Conservation (phyloP, 2,113 vertebrate genomes). For the Lucifuga dentata region DNA sequence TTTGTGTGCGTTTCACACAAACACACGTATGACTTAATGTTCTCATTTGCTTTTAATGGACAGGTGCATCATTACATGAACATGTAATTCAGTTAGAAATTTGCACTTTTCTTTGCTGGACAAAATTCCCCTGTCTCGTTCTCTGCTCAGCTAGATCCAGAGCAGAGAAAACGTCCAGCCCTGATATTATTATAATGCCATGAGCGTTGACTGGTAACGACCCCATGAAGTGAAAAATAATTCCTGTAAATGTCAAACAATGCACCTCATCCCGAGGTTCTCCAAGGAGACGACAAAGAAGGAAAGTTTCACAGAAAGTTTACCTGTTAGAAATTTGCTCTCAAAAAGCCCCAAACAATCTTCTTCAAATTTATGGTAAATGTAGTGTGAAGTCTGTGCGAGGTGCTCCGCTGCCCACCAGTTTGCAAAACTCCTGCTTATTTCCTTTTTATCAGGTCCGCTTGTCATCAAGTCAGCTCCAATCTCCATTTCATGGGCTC, state of each 20-base stretch:
- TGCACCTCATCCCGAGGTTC: constrained; percentile 19
- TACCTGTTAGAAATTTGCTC: constrained; percentile 30
- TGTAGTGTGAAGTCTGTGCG: constrained; percentile 51
- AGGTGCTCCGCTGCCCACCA: constrained; percentile 33
- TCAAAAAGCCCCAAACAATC: constrained; percentile 11
- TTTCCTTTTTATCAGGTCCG: constrained; percentile 57
- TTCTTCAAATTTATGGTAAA: constrained; percentile 36
- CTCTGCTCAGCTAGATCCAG: constrained; percentile 60
- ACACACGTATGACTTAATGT: constrained; percentile 28
- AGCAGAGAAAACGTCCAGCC: constrained; percentile 51
- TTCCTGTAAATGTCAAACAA: constrained; percentile 39
- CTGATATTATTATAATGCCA: constrained; percentile 64
- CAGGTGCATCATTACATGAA: constrained; percentile 60
- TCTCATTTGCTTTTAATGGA: constrained; percentile 59
- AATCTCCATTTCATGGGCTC: constrained; percentile 62
- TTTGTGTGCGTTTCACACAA: not conserved
- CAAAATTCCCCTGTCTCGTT: constrained; percentile 49
- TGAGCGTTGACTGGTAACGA: constrained; percentile 64
- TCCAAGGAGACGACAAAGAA: constrained; percentile 32
- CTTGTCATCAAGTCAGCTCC: constrained; percentile 58
- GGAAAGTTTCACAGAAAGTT: constrained; percentile 48
- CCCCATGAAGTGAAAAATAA: constrained; percentile 52
- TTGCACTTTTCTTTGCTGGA: constrained; percentile 47
- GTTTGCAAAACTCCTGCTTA: constrained; percentile 38
- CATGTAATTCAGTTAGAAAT: constrained; percentile 45